These are phyloP conservation scores for Heliconius erato DNA, from an alignment of 2,888 invertebrate species.

Conservation along the genomic window DNA sequence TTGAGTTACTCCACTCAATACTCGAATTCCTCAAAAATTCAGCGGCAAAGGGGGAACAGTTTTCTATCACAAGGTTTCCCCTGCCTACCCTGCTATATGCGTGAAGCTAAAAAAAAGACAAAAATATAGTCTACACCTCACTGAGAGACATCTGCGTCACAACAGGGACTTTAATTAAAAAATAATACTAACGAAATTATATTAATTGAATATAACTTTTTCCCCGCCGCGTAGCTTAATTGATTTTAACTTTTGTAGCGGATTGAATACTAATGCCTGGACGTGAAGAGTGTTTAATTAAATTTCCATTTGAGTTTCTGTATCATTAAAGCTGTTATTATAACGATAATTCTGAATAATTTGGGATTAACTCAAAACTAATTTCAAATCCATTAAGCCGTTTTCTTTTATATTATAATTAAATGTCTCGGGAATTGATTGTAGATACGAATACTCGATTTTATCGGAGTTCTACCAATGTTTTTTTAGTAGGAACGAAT, in stretches of 20 bases:
- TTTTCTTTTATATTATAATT: neutral
- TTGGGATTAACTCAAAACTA: constrained; percentile 12
- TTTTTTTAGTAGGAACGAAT: neutral
- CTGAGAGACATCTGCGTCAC: neutral
- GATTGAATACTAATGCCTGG: constrained; percentile 20
- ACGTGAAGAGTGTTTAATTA: constrained; percentile 24
- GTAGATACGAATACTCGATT: neutral
- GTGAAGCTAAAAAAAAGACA: too few species aligned
- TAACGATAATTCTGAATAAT: constrained; percentile 26
- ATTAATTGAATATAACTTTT: constrained; percentile 24
- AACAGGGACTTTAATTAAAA: neutral
- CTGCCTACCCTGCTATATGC: too few species aligned
- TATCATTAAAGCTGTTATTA: constrained; percentile 23
- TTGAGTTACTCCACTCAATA: too few species aligned
- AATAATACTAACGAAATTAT: neutral
- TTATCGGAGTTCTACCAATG: neutral
- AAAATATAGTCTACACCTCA: too few species aligned
- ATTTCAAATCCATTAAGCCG: neutral
- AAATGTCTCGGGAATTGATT: neutral
- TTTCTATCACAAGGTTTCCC: too few species aligned
- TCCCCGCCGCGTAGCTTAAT: constrained; percentile 10
- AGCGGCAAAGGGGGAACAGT: too few species aligned
- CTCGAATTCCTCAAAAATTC: too few species aligned
- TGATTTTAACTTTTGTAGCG: constrained; percentile 24
- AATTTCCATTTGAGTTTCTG: constrained; percentile 14